A percentile compares a stretch with the other conserved stretches of the same genome.
Conservation (phyloP, 1,140 invertebrate genomes). For the Apolygus lucorum region DNA sequence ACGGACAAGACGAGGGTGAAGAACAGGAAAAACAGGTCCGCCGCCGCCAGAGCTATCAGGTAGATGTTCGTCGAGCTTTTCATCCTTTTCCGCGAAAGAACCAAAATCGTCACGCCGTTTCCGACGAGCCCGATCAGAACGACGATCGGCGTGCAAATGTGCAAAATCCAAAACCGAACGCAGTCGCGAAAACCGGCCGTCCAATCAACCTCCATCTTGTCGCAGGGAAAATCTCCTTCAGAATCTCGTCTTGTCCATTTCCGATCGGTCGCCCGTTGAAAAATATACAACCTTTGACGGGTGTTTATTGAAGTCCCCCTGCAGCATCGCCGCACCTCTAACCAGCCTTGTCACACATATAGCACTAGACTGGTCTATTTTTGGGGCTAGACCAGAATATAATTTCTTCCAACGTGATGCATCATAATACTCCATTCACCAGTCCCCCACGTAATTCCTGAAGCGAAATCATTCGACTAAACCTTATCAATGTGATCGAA, state of each 20-base stretch:
- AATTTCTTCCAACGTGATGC: neutral
- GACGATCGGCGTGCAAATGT: conserved; percentile 55
- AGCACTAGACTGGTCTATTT: conserved; percentile 15
- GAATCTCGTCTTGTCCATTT: neutral
- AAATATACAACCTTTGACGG: neutral
- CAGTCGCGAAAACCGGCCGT: conserved; percentile 36
- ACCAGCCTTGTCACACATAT: conserved; percentile 11
- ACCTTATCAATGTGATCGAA: neutral
- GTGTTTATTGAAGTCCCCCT: conserved; percentile 1
- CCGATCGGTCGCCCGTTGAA: neutral
- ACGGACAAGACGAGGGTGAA: conserved; percentile 55
- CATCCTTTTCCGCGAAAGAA: conserved; percentile 62
- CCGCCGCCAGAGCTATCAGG: conserved; percentile 58
- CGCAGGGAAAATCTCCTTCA: neutral
- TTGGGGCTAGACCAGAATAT: neutral
- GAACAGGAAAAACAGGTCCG: conserved; percentile 58
- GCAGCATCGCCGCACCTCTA: conserved; percentile 7
- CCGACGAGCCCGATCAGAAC: conserved; percentile 57
- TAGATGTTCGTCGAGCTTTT: conserved; percentile 64
- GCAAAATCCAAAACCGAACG: conserved; percentile 51
- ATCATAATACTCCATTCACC: conserved; percentile 4
- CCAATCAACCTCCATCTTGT: conserved; percentile 14
- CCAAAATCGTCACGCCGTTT: conserved; percentile 59
- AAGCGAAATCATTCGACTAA: neutral
- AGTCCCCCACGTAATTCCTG: neutral